Percentiles rank a stretch among this genome's conserved stretches.
phyloP scores from a whole-genome alignment of 2,113 vertebrate genomes.

The Alethe diademata region DNA sequence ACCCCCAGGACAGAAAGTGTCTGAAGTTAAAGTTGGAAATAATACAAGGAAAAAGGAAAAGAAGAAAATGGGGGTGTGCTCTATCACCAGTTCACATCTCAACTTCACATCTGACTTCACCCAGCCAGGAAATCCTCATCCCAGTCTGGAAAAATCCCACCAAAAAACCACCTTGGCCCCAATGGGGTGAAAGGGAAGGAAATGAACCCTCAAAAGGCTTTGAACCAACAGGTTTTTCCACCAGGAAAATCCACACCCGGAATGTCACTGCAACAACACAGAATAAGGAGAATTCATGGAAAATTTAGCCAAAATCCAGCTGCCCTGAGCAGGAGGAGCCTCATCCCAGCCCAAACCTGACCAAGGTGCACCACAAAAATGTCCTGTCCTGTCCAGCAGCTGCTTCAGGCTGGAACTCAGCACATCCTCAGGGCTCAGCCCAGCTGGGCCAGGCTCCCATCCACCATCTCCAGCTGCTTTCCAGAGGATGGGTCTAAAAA shows the following conservation, averaged over 20 bases:
- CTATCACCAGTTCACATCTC: neutral
- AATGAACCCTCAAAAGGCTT: neutral
- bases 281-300: neutral
- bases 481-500: neutral
- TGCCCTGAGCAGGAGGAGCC: neutral
- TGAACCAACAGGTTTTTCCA: neutral
- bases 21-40: neutral
- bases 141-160: neutral
- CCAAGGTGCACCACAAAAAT: neutral
- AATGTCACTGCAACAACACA: fast-evolving
- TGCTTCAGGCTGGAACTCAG: neutral
- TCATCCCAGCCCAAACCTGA: neutral
- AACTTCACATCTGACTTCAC: neutral
- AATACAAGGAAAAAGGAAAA: neutral
- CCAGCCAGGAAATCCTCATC: neutral
- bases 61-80: neutral
- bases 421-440: neutral
- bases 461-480: neutral
- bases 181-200: neutral
- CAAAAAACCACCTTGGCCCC: fast-evolving
- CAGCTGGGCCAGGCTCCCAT: fast-evolving
- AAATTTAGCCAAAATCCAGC: neutral
- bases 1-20: fast-evolving
- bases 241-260: fast-evolving
- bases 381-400: neutral